A percentile compares a stretch with the other conserved stretches of the same genome.
Evolutionary conservation across 2,113 vertebrate genomes (phyloP).

Genomic region (Pygoscelis antarcticus): DNA sequence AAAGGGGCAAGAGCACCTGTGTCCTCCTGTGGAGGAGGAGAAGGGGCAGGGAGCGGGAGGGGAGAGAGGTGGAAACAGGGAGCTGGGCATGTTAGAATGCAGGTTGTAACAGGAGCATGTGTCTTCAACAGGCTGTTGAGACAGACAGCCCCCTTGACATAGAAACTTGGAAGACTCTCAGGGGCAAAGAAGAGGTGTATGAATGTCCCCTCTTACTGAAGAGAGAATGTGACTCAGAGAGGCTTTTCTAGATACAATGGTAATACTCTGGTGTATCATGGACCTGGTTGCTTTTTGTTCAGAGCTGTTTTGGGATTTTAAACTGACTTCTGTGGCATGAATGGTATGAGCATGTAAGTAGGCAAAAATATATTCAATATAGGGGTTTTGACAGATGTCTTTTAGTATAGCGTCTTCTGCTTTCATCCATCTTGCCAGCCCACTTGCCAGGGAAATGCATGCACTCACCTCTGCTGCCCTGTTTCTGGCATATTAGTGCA

Average conservation of each 20-base stretch:
- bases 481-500: neutral
- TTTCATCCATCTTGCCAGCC: rapidly evolving
- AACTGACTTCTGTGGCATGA: neutral
- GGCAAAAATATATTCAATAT: neutral
- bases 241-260: neutral
- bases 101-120: rapidly evolving
- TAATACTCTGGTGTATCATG: neutral
- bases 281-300: neutral
- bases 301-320: neutral
- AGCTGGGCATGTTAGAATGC: rapidly evolving
- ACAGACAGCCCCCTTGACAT: rapidly evolving
- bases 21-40: neutral
- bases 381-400: neutral
- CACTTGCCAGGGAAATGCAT: neutral
- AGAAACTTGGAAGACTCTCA: rapidly evolving
- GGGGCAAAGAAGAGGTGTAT: rapidly evolving
- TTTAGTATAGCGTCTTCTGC: neutral
- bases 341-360: neutral
- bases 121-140: neutral
- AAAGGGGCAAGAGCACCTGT: rapidly evolving
- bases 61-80: neutral
- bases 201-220: neutral
- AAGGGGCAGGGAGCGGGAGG: neutral
- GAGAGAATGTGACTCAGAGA: neutral
- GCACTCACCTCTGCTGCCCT: rapidly evolving